A percentile compares a stretch with the other conserved stretches of the same genome.
Conservation (phyloP, 2,797 vertebrate species). For the Xenopus petersii region DNA sequence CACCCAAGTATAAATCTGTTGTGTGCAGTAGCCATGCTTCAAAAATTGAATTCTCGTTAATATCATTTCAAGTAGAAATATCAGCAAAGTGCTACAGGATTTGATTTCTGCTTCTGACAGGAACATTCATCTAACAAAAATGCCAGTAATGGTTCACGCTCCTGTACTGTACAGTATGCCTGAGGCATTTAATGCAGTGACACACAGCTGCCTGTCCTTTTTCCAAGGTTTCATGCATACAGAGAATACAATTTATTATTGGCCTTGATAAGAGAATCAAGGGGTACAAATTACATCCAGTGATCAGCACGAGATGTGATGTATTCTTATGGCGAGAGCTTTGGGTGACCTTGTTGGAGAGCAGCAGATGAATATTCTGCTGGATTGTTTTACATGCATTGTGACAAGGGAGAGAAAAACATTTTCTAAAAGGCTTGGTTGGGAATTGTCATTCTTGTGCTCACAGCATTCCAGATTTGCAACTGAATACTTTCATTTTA, state of each 20-base stretch:
- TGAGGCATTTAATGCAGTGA: constrained; percentile 52
- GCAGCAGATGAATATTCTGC: not conserved
- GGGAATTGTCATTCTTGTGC: too few relatives aligned
- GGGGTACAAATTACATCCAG: not conserved
- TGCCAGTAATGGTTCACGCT: constrained; percentile 50
- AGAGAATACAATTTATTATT: constrained; percentile 2
- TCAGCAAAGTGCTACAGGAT: constrained; percentile 54
- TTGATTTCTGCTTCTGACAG: constrained; percentile 58
- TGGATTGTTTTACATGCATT: not conserved
- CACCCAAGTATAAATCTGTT: constrained; percentile 53
- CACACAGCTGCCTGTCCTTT: constrained; percentile 31
- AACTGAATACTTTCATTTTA: too few relatives aligned
- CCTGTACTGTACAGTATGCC: constrained; percentile 36
- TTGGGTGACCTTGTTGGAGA: not conserved
- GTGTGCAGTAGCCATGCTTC: constrained; percentile 54
- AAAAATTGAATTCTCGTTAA: constrained; percentile 65
- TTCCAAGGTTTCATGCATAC: not conserved
- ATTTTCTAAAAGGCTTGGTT: too few relatives aligned
- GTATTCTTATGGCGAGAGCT: not conserved
- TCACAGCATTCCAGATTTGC: too few relatives aligned
- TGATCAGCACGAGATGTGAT: not conserved
- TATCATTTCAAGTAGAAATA: constrained; percentile 58
- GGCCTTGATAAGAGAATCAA: not conserved
- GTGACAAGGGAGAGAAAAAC: too few relatives aligned
- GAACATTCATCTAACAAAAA: constrained; percentile 56